Evolutionary conservation across 2,888 invertebrate species (phyloP), one percentile per base, ranked within the genome.

Genomic region (Brachyptera putata): DNA sequence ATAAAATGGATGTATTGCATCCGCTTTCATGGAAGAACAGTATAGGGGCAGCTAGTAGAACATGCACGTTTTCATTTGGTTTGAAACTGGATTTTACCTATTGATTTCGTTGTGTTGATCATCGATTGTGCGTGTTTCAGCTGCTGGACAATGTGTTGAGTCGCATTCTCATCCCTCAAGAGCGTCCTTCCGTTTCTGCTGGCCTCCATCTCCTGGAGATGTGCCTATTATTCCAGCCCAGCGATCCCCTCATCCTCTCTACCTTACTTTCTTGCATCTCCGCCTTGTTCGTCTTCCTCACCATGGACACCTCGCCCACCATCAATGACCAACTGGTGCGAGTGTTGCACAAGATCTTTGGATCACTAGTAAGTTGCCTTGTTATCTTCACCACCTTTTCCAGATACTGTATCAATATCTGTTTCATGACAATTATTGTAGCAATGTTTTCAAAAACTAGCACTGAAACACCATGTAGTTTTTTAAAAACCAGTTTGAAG

Each of bases 201-300:
- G 94, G 94, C 0, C 76, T 94, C 61, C 81, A 83, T 62, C 77
- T 95, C 56, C 77, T 95, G 60, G 87, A 89, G 73, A 79, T 88
- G 67, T 92, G 92, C 71, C 79, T 95, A 58, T 80, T 81, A 26
- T 83, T 87, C 70, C 80, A 86, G 61, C 90, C 91, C 0, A 81
- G 79, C 58, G 89, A 94, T 75, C 90, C 95, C 1, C 78, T 91
- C 64, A 82, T 94, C 56, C 77, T 91, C 22, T 95, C 95, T 0
- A 84, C 89, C 55, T 75, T 93, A 59, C 77, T 96, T n/a, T 95
- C 95, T 0, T 91, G 93, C 75, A 87, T 95, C 66, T 95, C 95
- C 1, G 91, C 94, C 0, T 80, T 95, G 1, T 94, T 95, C 73
- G 90, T 93, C 25, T 95, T 94, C 77, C 81, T 95, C 21, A 90